Base-by-base conservation (phyloP, 2,113 vertebrate genomes). In the Psophia crepitans region DNA sequence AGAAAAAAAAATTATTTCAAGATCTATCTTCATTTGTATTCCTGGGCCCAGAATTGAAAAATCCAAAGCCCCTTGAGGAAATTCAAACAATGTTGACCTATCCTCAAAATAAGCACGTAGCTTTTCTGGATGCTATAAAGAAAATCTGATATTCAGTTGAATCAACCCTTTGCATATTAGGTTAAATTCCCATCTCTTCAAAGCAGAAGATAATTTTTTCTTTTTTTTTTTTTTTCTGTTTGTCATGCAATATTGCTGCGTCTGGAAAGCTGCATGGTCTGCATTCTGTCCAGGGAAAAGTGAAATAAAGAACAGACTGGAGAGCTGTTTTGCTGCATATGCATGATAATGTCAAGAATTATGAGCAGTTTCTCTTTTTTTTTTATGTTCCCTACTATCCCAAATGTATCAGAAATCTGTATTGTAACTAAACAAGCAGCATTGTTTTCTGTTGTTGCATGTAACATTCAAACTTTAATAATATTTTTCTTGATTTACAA, bases 111-210 rank as follows among this genome's bases (percentile, higher is more conserved):
- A 60, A 65, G 51, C 37, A 73, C 2, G 1, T 65, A 74, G 51
- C 92, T 95, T 95, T 85, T 83, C 14, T 80, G 70, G 48, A 28
- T 84, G 48, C 63, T 90, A 28, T 94, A 83, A 90, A 90, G 56
- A 68, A 89, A 93, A 95, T 78, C 21, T 44, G 89, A 83, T 92
- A 89, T 90, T 93, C 54, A 60, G 35, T 74, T 89, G 76, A 53
- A 78, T 74, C 77, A 89, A 48, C 58, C 35, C 32, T 14, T 93
- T 95, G 54, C 20, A 87, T 97, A 92, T 90, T 78, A 82, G 69
- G 84, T 92, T 97, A 96, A 96, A 96, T 22, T 37, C 85, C 63
- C 86, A 64, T 87, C 43, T 88, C 48, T 89, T 95, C 68, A 83
- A 44, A 94, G 57, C 35, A 37, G 68, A 54, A 88, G 93, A 46